These are phyloP conservation scores for Tuta absoluta DNA, from an alignment of 2,888 invertebrate species.

Conservation along the genomic window DNA sequence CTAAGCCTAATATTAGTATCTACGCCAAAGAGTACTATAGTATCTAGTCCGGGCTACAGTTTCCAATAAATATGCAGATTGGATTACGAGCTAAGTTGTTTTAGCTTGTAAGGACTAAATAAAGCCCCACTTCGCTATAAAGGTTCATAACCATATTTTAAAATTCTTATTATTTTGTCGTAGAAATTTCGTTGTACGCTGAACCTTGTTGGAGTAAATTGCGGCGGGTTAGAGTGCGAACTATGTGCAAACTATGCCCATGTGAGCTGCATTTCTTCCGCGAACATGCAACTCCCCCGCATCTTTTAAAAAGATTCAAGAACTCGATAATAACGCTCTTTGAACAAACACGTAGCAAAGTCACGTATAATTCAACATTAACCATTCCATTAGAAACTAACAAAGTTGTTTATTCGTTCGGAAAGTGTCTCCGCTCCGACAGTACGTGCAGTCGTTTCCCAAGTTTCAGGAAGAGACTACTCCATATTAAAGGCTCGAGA, in stretches of 20 bases:
- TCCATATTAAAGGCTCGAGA: conserved; percentile 61
- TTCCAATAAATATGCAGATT: conserved; percentile 66
- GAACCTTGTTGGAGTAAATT: conserved; percentile 46
- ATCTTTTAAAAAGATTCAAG: conserved; percentile 27
- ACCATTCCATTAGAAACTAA: conserved; percentile 55
- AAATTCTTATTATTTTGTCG: conserved; percentile 33
- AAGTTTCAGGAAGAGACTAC: conserved; percentile 59
- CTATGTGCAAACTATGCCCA: conserved; percentile 60
- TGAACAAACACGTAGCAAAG: conserved; percentile 36
- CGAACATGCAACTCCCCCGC: conserved; percentile 34
- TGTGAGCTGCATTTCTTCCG: conserved; percentile 47
- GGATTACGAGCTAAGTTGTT: conserved; percentile 57
- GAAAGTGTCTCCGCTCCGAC: conserved; percentile 50
- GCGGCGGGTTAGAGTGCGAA: conserved; percentile 47
- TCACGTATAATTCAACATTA: conserved; percentile 53
- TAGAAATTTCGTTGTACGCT: conserved; percentile 39
- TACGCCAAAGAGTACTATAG: conserved; percentile 45
- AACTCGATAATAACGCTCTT: conserved; percentile 33
- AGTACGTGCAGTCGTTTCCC: conserved; percentile 56
- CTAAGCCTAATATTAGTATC: conserved; percentile 51
- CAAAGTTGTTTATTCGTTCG: conserved; percentile 61
- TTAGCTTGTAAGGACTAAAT: conserved; percentile 41
- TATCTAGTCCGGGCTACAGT: conserved; percentile 53
- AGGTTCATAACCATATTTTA: conserved; percentile 27
- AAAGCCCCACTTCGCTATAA: conserved; percentile 18